Percentiles rank a stretch among this genome's conserved stretches.
These are phyloP conservation scores for Potamarius usumacintae DNA, from an alignment of 2,113 vertebrate species.

Conservation along the genomic window DNA sequence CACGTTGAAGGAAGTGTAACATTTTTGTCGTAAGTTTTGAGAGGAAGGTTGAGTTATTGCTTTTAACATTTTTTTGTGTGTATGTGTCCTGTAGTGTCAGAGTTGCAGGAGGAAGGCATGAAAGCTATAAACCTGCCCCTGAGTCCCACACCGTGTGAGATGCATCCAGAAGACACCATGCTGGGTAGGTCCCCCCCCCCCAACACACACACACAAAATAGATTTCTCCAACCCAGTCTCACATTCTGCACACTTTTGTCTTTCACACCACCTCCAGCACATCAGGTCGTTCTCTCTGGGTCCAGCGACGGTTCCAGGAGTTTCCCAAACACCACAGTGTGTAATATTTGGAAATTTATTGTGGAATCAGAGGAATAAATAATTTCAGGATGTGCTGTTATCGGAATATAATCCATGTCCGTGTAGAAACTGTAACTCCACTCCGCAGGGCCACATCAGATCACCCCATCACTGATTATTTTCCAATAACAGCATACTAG, in stretches of 20 bases:
- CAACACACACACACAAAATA: neutral
- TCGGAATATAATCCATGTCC: no score
- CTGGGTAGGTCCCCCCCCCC: conserved; percentile 78
- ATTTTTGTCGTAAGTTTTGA: neutral
- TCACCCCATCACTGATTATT: no score
- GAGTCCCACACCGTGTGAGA: conserved; percentile 92
- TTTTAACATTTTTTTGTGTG: no score
- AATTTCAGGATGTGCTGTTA: no score
- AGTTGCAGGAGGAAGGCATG: conserved; percentile 98
- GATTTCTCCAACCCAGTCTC: neutral
- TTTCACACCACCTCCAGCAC: neutral
- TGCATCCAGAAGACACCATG: conserved; percentile 98
- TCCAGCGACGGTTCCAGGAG: no score
- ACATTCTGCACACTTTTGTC: neutral
- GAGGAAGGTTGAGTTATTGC: neutral
- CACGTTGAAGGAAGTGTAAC: neutral
- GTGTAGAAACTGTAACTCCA: no score
- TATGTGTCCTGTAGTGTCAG: conserved; percentile 79
- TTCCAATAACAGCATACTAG: no score
- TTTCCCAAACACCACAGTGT: neutral
- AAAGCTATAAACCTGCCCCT: conserved; percentile 98
- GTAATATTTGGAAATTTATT: no score
- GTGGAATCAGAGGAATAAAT: no score
- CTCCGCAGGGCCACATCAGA: no score
- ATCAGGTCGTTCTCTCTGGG: neutral